Base-by-base conservation (phyloP, 2,888 invertebrate species). In the Hermaeophaga mercurialis region DNA sequence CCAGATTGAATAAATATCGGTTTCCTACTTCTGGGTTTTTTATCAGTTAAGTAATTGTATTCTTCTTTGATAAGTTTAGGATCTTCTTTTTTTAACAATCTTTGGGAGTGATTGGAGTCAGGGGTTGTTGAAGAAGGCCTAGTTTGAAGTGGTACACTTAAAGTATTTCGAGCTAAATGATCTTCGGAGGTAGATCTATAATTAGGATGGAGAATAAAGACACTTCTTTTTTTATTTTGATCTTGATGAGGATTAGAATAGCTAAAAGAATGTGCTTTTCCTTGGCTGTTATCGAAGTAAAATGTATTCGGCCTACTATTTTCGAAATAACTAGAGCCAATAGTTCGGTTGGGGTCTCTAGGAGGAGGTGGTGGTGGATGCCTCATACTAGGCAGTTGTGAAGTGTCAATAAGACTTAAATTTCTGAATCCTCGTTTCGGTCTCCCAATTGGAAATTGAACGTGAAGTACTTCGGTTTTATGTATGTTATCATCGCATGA, bases 351-450 rank as follows among this genome's bases (percentile, higher is more conserved):
- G 67, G 87, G 89, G 75, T 89, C 90, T 66, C 89, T 80, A 0
- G 91, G 91, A 19, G 91, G 91, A 2, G 88, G 86, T 0, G 91
- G 91, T 0, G 91, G 91, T 28, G 84, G 71, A 26, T 68, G 68
- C 33, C 67, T 66, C 11, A 57, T 58, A 34, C 58, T 62, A 43
- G 60, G 65, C 3, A 69, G 46, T 41, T 65, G 63, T 22, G 64
- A 54, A n/a, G 65, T 38, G 41, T 75, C 75, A 8, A 73, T 67
- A 18, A 74, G 60, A 60, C 70, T 73, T 17, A 71, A 61, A 64
- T 74, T 75, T 54, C 73, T 66, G 45, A 64, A 67, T n/a, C 61
- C 62, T 41, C 66, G 59, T 47, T 68, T 67, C 15, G 72, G 72
- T 63, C 69, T 70, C 17, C 70, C 65, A 12, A 74, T 61, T n/a